Conservation (phyloP, 2,888 invertebrate species). For the Melanophora roralis region DNA sequence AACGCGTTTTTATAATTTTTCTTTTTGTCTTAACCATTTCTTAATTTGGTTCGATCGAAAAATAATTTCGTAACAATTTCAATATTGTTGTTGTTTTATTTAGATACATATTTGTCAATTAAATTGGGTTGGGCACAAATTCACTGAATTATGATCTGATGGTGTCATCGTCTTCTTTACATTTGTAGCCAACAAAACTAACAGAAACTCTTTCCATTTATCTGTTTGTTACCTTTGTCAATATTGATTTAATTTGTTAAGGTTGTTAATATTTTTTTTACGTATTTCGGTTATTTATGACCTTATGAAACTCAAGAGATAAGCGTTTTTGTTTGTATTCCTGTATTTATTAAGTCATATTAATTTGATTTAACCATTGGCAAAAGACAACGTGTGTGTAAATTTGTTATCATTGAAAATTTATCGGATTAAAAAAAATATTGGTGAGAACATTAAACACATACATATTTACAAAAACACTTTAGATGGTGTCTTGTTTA, state of each 20-base stretch:
- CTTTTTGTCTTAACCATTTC: neutral
- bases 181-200: conserved; percentile 49
- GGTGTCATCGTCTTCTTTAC: conserved; percentile 47
- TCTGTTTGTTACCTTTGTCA: conserved; percentile 58
- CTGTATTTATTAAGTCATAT: neutral
- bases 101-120: conserved; percentile 16
- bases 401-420: conserved; percentile 33
- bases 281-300: conserved; percentile 54
- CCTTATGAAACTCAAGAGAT: conserved; percentile 33
- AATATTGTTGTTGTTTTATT: neutral
- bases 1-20: conserved; percentile 8
- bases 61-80: conserved; percentile 12
- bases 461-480: conserved; percentile 25
- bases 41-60: neutral
- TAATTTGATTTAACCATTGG: conserved; percentile 16
- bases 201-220: conserved; percentile 23
- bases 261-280: conserved; percentile 10
- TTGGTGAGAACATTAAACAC: conserved; percentile 30
- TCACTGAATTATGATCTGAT: conserved; percentile 13
- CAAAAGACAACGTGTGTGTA: neutral
- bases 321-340: conserved; percentile 10
- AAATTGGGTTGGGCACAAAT: conserved; percentile 53
- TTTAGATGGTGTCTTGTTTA: conserved; percentile 5
- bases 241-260: conserved; percentile 56
- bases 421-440: conserved; percentile 22